Evolutionary conservation across 64 coral and sea anemone genomes (phyloP), one percentile per base, ranked within the genome.

Genomic region (Cladopsammia gracilis): DNA sequence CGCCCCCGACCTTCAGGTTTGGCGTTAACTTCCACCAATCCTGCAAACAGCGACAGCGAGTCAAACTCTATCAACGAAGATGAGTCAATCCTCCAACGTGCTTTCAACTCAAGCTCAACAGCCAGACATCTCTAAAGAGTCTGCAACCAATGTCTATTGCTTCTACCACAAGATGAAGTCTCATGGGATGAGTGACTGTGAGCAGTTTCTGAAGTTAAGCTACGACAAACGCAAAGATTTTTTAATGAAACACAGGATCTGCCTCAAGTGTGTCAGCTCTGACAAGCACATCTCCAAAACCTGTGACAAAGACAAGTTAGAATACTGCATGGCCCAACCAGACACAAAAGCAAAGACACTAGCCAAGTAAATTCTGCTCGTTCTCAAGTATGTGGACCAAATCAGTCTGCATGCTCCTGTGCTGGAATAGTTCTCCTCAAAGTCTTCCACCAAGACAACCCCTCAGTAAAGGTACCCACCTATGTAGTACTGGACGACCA

Each of bases 81-180:
- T 49, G n/a, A n/a, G n/a, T n/a, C n/a, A n/a, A n/a, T n/a, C 65
- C 65, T 56, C 47, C 46, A 4, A 56, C 0, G 85, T 73, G 48
- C 48, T 57, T 10, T 56, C 71, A 70, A 74, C 85, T 59, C 68
- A 88, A 73, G 69, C 61, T 80, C 46, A 68, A 49, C 76, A 78
- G 70, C 88, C 61, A 49, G 9, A 14, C 67, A n/a, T 19, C 15
- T 25, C 34, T 47, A 48, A 19, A 25, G 7, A 25, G 10, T 74
- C 73, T 13, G 48, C n/a, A 10, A 50, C 44, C 69, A 12, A 7
- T 71, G 81, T 50, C 34, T 58, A 46, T 54, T 96, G 94, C 70
- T 92, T 96, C 84, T 92, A 92, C 73, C 94, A 92, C 49, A 92
- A 96, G 46, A 81, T 16, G 64, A 73, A 25, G 23, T 85, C 26